These are phyloP conservation scores for Caenorhabditis sp. DNA, from an alignment of 2,888 invertebrate species.

Conservation along the genomic window DNA sequence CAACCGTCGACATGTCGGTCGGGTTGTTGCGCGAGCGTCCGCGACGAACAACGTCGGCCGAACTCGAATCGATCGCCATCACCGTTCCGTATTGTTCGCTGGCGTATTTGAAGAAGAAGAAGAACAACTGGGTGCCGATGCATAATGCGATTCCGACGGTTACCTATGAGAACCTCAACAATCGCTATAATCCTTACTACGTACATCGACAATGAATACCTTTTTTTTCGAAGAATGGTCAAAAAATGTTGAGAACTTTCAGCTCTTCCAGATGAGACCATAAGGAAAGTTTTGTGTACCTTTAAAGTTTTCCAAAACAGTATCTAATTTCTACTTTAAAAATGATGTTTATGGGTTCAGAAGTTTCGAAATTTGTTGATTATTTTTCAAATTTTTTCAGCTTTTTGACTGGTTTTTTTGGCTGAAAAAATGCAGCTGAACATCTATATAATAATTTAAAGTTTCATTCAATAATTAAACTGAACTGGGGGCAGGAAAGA, in stretches of 20 bases:
- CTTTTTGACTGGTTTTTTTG: too few relatives aligned
- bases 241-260: too few relatives aligned
- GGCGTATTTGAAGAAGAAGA: conserved; percentile 36
- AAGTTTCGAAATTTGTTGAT: too few relatives aligned
- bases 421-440: conserved; percentile 11
- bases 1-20: conserved; percentile 63
- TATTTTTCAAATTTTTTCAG: too few relatives aligned
- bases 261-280: too few relatives aligned
- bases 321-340: too few relatives aligned
- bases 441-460: neutral
- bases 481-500: neutral
- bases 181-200: conserved; percentile 31
- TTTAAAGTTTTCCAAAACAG: too few relatives aligned
- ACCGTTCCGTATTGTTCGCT: conserved; percentile 48
- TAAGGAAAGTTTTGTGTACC: too few relatives aligned
- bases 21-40: conserved; percentile 45
- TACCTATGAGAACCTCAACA: conserved; percentile 38
- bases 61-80: conserved; percentile 43
- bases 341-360: too few relatives aligned
- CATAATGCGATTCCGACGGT: conserved; percentile 38
- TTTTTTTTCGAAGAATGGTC: conserved; percentile 11
- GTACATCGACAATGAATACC: conserved; percentile 35
- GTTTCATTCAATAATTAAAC: conserved; percentile 14
- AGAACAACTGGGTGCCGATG: conserved; percentile 31
- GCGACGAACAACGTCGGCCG: conserved; percentile 28